Percentiles rank a stretch among this genome's conserved stretches.
Evolutionary conservation across 2,113 vertebrate species (phyloP).

Genomic region (Eulacestoma nigropectus): DNA sequence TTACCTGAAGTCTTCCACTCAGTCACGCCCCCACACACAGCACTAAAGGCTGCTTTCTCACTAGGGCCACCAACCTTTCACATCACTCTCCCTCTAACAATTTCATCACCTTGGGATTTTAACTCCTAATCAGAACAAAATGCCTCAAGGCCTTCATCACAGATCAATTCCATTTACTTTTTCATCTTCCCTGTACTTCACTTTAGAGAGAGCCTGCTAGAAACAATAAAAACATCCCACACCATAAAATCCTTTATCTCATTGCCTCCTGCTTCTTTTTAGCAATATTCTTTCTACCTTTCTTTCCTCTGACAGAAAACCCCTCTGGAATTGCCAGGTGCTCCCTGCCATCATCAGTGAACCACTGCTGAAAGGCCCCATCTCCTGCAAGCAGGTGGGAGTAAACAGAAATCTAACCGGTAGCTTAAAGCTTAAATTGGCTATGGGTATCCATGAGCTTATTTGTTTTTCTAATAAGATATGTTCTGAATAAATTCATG

Average conservation of each 20-base stretch:
- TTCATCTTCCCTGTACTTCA: neutral
- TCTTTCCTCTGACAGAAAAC: neutral
- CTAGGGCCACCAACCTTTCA: neutral
- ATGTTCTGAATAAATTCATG: neutral
- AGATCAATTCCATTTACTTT: neutral
- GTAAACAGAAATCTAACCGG: neutral
- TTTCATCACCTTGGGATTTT: neutral
- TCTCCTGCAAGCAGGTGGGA: neutral
- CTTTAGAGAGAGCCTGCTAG: neutral
- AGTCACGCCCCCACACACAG: fast-evolving
- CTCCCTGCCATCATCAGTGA: neutral
- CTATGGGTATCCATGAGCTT: neutral
- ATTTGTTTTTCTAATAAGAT: neutral
- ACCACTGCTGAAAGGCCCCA: neutral
- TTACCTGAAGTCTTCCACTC: neutral
- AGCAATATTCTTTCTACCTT: neutral
- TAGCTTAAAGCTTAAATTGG: neutral
- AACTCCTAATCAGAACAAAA: neutral
- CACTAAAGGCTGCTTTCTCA: neutral
- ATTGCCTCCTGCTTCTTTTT: neutral
- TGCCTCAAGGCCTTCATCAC: neutral
- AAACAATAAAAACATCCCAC: neutral
- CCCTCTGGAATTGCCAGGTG: neutral
- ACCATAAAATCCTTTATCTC: neutral
- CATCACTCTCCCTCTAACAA: neutral